Percentiles rank a stretch among this genome's conserved stretches.
These are phyloP conservation scores for Papilio dardanus DNA, from an alignment of 1,140 invertebrate genomes.

Conservation along the genomic window DNA sequence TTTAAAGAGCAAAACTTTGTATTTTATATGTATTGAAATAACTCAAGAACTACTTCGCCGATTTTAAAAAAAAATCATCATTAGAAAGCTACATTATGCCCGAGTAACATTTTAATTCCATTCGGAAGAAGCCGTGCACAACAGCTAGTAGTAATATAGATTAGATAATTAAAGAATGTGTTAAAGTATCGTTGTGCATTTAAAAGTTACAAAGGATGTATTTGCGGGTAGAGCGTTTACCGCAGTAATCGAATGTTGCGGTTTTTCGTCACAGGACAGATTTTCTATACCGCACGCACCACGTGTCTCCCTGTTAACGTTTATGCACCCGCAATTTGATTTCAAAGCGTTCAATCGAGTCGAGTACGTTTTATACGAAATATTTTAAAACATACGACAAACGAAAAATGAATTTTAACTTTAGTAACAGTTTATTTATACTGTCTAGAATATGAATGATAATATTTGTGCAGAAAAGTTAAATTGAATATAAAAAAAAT, in stretches of 20 bases:
- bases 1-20: no score
- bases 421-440: no score
- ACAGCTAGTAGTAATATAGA: no score
- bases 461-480: no score
- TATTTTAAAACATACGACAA: not conserved
- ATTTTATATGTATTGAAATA: no score
- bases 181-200: not conserved
- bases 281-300: not conserved
- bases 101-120: no score
- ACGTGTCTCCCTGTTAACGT: not conserved
- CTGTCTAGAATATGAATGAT: no score
- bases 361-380: not conserved
- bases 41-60: no score
- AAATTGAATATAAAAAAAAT: no score
- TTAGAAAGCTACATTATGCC: no score
- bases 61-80: no score
- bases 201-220: not conserved
- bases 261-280: not conserved
- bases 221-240: not conserved
- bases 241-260: constrained; percentile 21
- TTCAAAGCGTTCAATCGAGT: not conserved
- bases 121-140: no score
- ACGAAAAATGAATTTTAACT: not conserved
- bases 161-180: not conserved
- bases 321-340: not conserved